Evolutionary conservation across 1,140 invertebrate genomes (phyloP).

Genomic region (Camponotus pennsylvanicus): DNA sequence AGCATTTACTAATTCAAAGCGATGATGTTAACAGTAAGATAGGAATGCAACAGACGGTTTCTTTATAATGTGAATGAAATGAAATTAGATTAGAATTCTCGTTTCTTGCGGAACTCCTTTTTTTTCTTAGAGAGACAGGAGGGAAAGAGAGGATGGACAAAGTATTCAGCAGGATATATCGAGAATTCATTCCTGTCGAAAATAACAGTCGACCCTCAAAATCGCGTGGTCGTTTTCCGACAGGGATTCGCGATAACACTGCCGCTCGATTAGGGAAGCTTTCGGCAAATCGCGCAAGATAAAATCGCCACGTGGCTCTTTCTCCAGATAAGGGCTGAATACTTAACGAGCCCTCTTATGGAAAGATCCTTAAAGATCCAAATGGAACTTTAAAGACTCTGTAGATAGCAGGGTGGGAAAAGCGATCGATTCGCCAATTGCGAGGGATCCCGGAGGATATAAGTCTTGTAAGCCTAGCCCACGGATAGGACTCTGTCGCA

Average conservation of each 20-base stretch:
- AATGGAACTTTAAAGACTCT: constrained; percentile 51
- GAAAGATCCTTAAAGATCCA: background rate
- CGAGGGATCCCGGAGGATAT: background rate
- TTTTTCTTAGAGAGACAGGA: background rate
- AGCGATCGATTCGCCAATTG: constrained; percentile 39
- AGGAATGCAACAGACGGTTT: background rate
- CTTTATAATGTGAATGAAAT: background rate
- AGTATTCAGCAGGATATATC: constrained; percentile 15
- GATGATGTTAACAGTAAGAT: background rate
- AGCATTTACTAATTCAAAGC: background rate
- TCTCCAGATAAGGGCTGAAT: background rate
- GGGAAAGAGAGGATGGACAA: background rate
- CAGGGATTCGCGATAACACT: constrained; percentile 28
- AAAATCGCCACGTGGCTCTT: constrained; percentile 17
- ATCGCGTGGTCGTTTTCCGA: constrained; percentile 27
- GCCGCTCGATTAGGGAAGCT: constrained; percentile 39
- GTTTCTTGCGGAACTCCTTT: background rate
- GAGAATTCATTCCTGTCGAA: constrained; percentile 20
- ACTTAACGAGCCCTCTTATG: constrained; percentile 15
- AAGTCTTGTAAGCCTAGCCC: constrained; percentile 18
- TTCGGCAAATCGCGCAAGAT: constrained; percentile 28
- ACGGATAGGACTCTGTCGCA: constrained; percentile 9
- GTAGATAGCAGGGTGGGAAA: background rate
- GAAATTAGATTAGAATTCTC: constrained; percentile 1
- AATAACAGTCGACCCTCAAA: constrained; percentile 26